phyloP scores from a whole-genome alignment of 2,797 vertebrate species.

The Schizopygopsis malacanthus region DNA sequence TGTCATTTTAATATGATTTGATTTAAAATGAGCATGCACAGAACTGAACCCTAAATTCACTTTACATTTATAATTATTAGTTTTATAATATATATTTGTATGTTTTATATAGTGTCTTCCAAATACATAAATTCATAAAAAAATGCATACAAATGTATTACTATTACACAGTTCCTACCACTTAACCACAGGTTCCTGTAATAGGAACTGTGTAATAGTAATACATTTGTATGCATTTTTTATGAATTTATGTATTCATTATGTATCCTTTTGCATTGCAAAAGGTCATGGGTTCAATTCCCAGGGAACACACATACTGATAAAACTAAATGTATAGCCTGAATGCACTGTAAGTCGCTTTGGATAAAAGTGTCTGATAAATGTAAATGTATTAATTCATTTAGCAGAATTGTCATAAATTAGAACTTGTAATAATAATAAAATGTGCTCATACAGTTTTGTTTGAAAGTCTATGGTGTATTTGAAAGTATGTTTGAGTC shows the following conservation, averaged over 20 bases:
- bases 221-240: too few species aligned
- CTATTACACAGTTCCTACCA: too few species aligned
- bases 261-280: too few species aligned
- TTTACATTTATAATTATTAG: neutral
- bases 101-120: neutral
- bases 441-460: neutral
- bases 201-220: too few species aligned
- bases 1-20: neutral
- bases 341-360: too few species aligned
- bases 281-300: too few species aligned
- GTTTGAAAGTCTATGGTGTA: too few species aligned
- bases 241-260: too few species aligned
- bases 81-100: neutral
- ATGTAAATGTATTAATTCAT: neutral
- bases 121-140: neutral
- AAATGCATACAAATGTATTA: neutral
- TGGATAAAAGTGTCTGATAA: too few species aligned
- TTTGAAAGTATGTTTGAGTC: slow-evolving; percentile 1
- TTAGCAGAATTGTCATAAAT: neutral
- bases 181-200: too few species aligned
- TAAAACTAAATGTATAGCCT: too few species aligned
- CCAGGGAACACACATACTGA: too few species aligned
- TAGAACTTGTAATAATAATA: slow-evolving; percentile 4
- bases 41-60: neutral
- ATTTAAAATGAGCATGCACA: neutral